Evolutionary conservation across 2,888 invertebrate genomes (phyloP).

Genomic region (Drosophila anomalipes): DNA sequence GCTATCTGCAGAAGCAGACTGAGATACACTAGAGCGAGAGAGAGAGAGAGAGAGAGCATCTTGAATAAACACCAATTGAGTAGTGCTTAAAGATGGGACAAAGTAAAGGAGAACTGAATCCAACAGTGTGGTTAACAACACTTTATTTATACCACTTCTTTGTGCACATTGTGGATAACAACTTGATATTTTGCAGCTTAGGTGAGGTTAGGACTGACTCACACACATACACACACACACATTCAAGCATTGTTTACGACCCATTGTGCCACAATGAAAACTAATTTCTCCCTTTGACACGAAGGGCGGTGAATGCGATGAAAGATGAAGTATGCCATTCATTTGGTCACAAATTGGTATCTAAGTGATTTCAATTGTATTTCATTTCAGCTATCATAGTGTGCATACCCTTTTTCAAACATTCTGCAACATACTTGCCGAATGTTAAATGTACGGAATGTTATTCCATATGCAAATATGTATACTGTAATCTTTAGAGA

Average conservation of each 20-base stretch:
- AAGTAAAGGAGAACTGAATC: background rate
- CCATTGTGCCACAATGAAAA: background rate
- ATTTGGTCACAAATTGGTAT: background rate
- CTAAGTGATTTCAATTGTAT: background rate
- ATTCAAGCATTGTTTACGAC: background rate
- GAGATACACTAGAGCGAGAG: background rate
- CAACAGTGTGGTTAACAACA: conserved; percentile 17
- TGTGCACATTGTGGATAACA: background rate
- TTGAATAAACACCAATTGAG: background rate
- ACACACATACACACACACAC: background rate
- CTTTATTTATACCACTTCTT: conserved; percentile 6
- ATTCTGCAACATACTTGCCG: no score
- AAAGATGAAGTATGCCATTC: background rate
- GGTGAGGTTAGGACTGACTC: background rate
- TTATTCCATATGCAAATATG: no score
- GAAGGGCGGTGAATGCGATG: background rate
- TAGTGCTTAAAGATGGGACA: background rate
- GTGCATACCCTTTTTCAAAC: no score
- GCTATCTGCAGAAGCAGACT: conserved; percentile 16
- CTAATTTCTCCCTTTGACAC: background rate
- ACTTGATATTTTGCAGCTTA: background rate
- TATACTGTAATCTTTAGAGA: no score
- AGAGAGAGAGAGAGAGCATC: background rate
- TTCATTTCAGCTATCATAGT: no score
- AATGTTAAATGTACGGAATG: no score